phyloP scores from a whole-genome alignment of 2,797 vertebrate genomes.

The Mus spretus region DNA sequence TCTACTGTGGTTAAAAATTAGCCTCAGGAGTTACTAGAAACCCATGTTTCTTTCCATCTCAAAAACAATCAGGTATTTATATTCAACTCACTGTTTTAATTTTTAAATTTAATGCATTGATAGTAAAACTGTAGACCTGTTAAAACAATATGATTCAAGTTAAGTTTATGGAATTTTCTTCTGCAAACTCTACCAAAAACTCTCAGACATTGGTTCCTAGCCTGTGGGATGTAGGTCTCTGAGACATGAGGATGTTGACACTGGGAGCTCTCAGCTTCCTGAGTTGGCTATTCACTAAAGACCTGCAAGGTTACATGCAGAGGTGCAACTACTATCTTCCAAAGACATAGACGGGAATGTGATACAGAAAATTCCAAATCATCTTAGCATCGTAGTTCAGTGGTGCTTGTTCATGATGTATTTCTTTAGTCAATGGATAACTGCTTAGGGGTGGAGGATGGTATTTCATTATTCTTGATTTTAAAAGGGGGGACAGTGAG shows the following conservation, averaged over 20 bases:
- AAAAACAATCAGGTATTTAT: constrained; percentile 61
- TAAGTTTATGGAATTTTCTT: constrained; percentile 66
- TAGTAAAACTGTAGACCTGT: constrained; percentile 61
- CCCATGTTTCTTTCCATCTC: constrained; percentile 59
- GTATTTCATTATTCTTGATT: background rate
- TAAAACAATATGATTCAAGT: constrained; percentile 57
- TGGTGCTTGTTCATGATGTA: constrained; percentile 7
- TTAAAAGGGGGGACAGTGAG: background rate
- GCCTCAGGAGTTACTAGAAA: constrained; percentile 67
- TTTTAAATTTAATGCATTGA: constrained; percentile 54
- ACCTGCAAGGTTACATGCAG: background rate
- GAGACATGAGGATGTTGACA: constrained; percentile 4
- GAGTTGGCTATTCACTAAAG: background rate
- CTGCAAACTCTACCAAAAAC: constrained; percentile 43
- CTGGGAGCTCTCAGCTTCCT: background rate
- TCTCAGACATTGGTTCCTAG: background rate
- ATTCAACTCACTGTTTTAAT: constrained; percentile 60
- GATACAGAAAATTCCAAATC: constrained; percentile 31
- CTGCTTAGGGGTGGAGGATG: background rate
- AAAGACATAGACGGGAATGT: background rate
- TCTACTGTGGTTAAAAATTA: constrained; percentile 62
- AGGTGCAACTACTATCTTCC: background rate
- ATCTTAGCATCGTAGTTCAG: constrained; percentile 33
- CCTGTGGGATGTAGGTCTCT: background rate
- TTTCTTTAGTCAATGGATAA: background rate